Evolutionary conservation across 64 coral and sea anemone genomes (phyloP), one percentile per base, ranked within the genome.

Genomic region (Dendronephthya gigantea): DNA sequence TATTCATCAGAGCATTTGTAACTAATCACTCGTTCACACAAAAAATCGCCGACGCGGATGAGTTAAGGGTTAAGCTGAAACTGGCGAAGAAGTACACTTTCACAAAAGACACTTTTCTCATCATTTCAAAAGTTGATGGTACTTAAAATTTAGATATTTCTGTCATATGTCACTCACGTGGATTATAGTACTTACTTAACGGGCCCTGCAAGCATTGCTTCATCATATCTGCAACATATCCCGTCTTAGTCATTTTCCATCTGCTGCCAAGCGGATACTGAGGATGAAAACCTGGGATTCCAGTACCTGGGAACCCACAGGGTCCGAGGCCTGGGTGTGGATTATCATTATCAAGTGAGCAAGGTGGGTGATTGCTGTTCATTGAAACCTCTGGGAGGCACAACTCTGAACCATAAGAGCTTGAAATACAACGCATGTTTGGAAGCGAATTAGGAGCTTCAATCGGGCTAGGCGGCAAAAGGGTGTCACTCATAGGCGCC

Each of bases 191-290:
- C 72, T 79, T 79, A 79, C 72, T 19, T 19, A 39, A 36, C 15
- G 72, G 72, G 17, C 72, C 37, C 72, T 79, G 32, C 1, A 79
- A 79, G 17, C 72, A 79, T 36, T 79, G 72, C 36, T 79, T 79
- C 72, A 79, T 79, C 2, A 79, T 16, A 29, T 79, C 72, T 35
- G 25, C 32, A 12, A 79, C 72, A 39, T 79, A 79, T 15, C 72
- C 72, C 30, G 72, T 79, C 16, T 79, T 79, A 2, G 72, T 79
- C 72, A 79, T 79, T 79, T 79, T 79, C 72, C 72, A 79, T 12
- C 72, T 34, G 36, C 72, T 79, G 30, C 72, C 72, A 9, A 79
- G 72, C 19, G 72, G 72, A 79, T 36, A 79, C 29, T 79, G 31
- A 19, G 72, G 72, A 36, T 34, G 72, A 79, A 79, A 79, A 11